Base-by-base conservation (phyloP, 2,113 vertebrate species). In the Pantherophis guttatus region DNA sequence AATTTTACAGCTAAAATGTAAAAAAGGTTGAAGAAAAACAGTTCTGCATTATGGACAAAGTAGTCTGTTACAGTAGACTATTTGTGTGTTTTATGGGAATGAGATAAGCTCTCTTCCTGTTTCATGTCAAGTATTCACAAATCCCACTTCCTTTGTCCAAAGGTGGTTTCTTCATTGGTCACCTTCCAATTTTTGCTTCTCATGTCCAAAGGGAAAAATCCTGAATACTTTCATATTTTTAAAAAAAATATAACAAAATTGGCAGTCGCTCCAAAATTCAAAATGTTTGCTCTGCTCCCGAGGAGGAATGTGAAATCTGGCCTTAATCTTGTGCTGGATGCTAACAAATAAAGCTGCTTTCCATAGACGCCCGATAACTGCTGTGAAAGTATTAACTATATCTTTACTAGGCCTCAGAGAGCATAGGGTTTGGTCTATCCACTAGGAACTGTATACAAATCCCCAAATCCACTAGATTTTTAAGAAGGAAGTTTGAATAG, bases 61-160 rank as follows among this genome's bases (percentile, higher is more conserved):
- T 87, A 59, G 23, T 55, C 59, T 86, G 48, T 87, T 53, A 70
- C 75, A 55, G 93, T 86, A 62, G 70, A 33, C 58, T 94, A 85
- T 75, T 75, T 90, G 81, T 87, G 55, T 87, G 81, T 87, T 87
- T 87, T 50, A 92, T 90, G 19, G 91, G 93, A 75, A 70, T 58
- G 81, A 92, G 91, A 94, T 94, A 94, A 94, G 91, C 52, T 65
- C 11, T 87, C 88, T 94, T 94, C 93, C 93, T 94, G 91, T 92
- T 90, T 91, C 88, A 87, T 90, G 58, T 90, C 58, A 89, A 92
- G 90, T 26, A 53, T 90, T 87, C 91, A 94, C 91, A 94, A 65
- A 90, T 92, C 88, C 58, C 55, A 12, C 39, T 94, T 94, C 91
- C 91, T 92, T 92, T 94, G 75, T 92, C 91, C 91, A 65, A 62